phyloP scores from a whole-genome alignment of 2,888 invertebrate genomes.

The Drosophila emarginata region DNA sequence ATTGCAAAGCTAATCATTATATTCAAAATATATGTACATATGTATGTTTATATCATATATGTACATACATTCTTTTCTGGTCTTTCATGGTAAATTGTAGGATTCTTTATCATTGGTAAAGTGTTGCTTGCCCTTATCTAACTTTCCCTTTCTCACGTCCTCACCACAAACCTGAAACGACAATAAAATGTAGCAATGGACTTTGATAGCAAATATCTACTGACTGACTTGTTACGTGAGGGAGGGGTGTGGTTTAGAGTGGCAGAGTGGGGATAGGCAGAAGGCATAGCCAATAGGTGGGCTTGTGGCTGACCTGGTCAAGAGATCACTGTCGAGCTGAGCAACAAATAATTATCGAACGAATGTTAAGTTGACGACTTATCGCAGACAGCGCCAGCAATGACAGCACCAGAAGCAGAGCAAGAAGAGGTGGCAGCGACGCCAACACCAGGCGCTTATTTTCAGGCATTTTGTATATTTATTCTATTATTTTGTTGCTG shows the following conservation, averaged over 20 bases:
- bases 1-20: not conserved
- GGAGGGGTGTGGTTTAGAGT: not conserved
- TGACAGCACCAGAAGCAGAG: not conserved
- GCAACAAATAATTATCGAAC: conserved; percentile 53
- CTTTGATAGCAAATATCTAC: conserved; percentile 10
- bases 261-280: no score
- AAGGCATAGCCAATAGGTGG: no score
- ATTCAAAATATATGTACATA: not conserved
- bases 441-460: conserved; percentile 6
- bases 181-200: conserved; percentile 2
- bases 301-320: conserved; percentile 31
- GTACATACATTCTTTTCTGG: not conserved
- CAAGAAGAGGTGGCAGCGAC: conserved; percentile 11
- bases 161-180: not conserved
- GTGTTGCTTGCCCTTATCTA: conserved; percentile 1
- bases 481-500: conserved; percentile 35
- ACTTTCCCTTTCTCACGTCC: conserved; percentile 8
- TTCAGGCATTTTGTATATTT: conserved; percentile 29
- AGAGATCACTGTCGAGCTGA: conserved; percentile 35
- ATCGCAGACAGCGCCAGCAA: conserved; percentile 18
- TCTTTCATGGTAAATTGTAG: not conserved
- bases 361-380: conserved; percentile 48
- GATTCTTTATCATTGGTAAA: conserved; percentile 9
- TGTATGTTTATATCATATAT: not conserved
- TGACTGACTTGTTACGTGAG: conserved; percentile 20